Percentiles rank a stretch among this genome's conserved stretches.
phyloP scores from a whole-genome alignment of 1,140 invertebrate species.

The Drosophila kepulauana region DNA sequence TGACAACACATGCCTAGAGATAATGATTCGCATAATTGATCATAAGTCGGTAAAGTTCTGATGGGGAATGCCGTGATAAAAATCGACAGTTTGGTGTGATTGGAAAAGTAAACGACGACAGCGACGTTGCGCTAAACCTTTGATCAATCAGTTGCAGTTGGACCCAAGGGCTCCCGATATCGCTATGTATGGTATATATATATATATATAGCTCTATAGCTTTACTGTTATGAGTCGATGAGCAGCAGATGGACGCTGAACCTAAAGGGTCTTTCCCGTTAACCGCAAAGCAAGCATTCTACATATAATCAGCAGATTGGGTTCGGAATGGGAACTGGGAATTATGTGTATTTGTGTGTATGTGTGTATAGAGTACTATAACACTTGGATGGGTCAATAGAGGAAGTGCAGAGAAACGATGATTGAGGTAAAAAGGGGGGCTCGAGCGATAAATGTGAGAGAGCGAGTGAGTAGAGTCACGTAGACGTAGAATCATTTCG shows the following conservation, averaged over 20 bases:
- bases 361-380: too few relatives aligned
- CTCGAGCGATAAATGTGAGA: slow-evolving; percentile 35
- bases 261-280: slow-evolving; percentile 24
- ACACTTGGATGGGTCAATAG: background rate
- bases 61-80: background rate
- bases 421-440: background rate
- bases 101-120: background rate
- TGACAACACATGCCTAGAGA: too few relatives aligned
- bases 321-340: background rate
- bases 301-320: slow-evolving; percentile 7
- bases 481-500: slow-evolving; percentile 11
- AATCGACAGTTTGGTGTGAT: background rate
- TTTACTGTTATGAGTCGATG: background rate
- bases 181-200: too few relatives aligned
- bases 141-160: slow-evolving; percentile 7
- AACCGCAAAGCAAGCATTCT: slow-evolving; percentile 24
- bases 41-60: too few relatives aligned
- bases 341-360: background rate
- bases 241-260: background rate
- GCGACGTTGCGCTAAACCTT: background rate
- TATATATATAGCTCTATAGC: too few relatives aligned
- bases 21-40: too few relatives aligned
- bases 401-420: background rate
- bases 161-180: background rate
- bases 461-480: slow-evolving; percentile 45